Evolutionary conservation across 2,113 vertebrate genomes (phyloP), one percentile per base, ranked within the genome.

Genomic region (Callocephalon fimbriatum): DNA sequence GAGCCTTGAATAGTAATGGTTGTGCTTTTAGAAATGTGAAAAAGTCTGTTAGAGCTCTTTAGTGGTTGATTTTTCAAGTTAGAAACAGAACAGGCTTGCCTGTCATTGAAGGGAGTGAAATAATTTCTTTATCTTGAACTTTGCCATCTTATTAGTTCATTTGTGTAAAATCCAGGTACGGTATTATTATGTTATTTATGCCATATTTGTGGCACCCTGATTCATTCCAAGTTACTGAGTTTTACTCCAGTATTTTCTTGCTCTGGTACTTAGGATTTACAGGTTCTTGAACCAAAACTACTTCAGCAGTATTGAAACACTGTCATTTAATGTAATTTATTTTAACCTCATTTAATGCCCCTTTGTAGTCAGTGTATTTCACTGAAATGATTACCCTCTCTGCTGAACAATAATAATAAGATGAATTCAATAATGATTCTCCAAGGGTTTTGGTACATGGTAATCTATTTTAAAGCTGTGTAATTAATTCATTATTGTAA

Each of bases 361-460:
- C 45, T 48, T 96, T 77, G 22, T 23, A 80, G 63, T 66, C 38
- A 59, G 44, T 72, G 44, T 59, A 66, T 67, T 74, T 73, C 32
- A 56, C 37, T 44, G 47, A 67, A 74, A 56, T 42, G 10, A 25
- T 56, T 68, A 12, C 31, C 42, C 16, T 78, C 23, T 77, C 48
- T 25, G 18, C 45, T 65, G 35, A 62, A 15, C 68, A 80, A 59
- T 81, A 80, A 42, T 73, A 75, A 54, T 42, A 88, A 44, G 63
- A 80, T 80, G 59, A 94, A 92, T 93, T 77, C 31, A 63, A 2
- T 95, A 68, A 61, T 48, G 42, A 16, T 78, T 86, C 47, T 90
- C 12, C 56, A 16, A 37, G 58, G 53, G 2, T 3, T 5, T 65
- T 54, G 42, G 27, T 63, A 67, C 0, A 0, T 16, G 25, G 32